phyloP scores from a whole-genome alignment of 1,140 invertebrate genomes.

The Drosophila murphyi region DNA sequence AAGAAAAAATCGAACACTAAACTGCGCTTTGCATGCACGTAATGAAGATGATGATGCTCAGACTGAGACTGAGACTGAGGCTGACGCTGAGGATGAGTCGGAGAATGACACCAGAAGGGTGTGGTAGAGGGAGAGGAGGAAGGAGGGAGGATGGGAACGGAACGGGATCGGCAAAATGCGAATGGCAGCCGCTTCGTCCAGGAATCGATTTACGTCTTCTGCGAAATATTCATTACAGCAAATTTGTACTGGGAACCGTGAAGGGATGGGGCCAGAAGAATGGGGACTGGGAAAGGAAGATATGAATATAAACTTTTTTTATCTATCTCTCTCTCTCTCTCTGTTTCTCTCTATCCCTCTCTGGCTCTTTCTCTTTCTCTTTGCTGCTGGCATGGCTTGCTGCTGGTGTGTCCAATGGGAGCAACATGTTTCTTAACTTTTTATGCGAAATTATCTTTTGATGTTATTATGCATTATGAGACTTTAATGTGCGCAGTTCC shows the following conservation, averaged over 20 bases:
- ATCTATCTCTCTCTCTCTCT: not conserved
- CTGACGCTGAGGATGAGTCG: constrained; percentile 37
- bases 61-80: not conserved
- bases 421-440: constrained; percentile 42
- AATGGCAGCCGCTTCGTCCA: constrained; percentile 39
- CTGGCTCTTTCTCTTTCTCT: constrained; percentile 5
- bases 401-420: constrained; percentile 51
- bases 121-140: not conserved
- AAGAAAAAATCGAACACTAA: constrained; percentile 13
- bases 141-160: not conserved
- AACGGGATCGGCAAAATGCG: not conserved
- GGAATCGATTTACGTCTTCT: constrained; percentile 74
- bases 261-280: constrained; percentile 14
- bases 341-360: not conserved
- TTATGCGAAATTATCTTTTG: constrained; percentile 73
- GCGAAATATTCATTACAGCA: constrained; percentile 77
- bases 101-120: constrained; percentile 1
- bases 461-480: constrained; percentile 77
- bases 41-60: constrained; percentile 49
- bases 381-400: constrained; percentile 30
- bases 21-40: constrained; percentile 49
- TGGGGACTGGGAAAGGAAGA: constrained; percentile 13
- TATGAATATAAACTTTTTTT: constrained; percentile 20
- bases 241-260: constrained; percentile 62
- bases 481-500: constrained; percentile 75